Conservation (phyloP, 2,113 vertebrate species). For the Oxyura jamaicensis region DNA sequence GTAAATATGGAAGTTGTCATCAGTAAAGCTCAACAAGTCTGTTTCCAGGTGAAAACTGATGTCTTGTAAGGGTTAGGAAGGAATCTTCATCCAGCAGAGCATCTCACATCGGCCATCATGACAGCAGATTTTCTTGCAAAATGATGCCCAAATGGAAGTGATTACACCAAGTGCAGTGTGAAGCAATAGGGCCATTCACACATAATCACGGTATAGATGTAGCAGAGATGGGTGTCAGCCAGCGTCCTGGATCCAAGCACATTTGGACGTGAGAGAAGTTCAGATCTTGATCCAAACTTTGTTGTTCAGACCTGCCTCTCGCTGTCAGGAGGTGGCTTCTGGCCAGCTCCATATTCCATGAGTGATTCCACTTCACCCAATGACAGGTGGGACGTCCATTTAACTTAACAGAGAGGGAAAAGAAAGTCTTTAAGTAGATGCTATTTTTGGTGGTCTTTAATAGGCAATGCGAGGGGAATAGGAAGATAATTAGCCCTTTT, state of each 20-base stretch:
- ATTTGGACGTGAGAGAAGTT: conserved; percentile 35
- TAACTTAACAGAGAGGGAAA: not conserved
- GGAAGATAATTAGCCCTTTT: conserved; percentile 67
- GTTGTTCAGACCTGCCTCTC: conserved; percentile 46
- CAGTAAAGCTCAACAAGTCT: not conserved
- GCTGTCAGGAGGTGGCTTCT: conserved; percentile 34
- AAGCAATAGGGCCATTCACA: conserved; percentile 44
- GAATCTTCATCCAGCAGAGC: not conserved
- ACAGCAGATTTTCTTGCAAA: conserved; percentile 48
- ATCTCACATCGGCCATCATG: not conserved
- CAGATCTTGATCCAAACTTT: conserved; percentile 58
- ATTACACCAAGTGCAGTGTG: not conserved
- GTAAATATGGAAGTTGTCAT: conserved; percentile 42
- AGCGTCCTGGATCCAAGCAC: conserved; percentile 13
- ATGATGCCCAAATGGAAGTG: conserved; percentile 53
- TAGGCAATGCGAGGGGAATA: not conserved
- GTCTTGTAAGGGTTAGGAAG: not conserved
- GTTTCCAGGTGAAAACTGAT: conserved; percentile 40
- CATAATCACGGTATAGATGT: conserved; percentile 49
- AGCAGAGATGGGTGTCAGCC: conserved; percentile 50
- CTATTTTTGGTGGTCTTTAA: conserved; percentile 62
- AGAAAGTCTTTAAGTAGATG: not conserved
- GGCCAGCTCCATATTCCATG: conserved; percentile 21
- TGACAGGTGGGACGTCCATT: conserved; percentile 45
- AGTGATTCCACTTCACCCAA: conserved; percentile 41